Conservation (phyloP, 2,797 vertebrate genomes). For the Graptemys geographica region DNA sequence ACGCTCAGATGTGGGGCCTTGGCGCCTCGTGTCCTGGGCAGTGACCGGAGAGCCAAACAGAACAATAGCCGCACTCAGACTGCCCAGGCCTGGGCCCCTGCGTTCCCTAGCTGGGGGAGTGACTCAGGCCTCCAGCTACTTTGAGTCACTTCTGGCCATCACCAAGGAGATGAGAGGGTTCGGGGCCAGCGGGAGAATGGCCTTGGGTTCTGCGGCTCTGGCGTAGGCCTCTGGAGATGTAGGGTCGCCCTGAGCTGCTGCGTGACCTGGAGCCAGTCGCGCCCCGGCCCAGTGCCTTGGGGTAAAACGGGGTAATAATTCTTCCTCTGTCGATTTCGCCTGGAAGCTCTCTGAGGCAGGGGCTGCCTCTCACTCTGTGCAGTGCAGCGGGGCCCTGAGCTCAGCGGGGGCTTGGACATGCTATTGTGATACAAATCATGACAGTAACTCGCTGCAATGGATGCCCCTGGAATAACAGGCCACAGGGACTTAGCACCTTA, state of each 20-base stretch:
- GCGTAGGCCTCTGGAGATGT: not conserved
- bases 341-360: not conserved
- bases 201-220: not conserved
- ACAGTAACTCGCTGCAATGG: not conserved
- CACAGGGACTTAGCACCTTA: not conserved
- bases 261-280: accelerated
- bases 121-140: not conserved
- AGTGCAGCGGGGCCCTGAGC: too few relatives aligned
- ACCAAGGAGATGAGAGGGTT: not conserved
- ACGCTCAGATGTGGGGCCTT: too few relatives aligned
- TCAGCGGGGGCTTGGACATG: not conserved
- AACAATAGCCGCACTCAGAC: too few relatives aligned
- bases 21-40: not conserved
- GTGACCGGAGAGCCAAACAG: too few relatives aligned
- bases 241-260: not conserved
- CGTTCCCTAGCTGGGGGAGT: accelerated
- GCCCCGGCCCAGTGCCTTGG: not conserved
- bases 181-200: not conserved
- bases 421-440: not conserved
- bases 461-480: not conserved
- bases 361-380: not conserved
- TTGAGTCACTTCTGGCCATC: too few relatives aligned
- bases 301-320: not conserved
- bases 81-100: not conserved
- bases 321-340: not conserved